Percentiles rank a stretch among this genome's conserved stretches.
These are phyloP conservation scores for Troides helena DNA, from an alignment of 2,888 invertebrate species.

Conservation along the genomic window DNA sequence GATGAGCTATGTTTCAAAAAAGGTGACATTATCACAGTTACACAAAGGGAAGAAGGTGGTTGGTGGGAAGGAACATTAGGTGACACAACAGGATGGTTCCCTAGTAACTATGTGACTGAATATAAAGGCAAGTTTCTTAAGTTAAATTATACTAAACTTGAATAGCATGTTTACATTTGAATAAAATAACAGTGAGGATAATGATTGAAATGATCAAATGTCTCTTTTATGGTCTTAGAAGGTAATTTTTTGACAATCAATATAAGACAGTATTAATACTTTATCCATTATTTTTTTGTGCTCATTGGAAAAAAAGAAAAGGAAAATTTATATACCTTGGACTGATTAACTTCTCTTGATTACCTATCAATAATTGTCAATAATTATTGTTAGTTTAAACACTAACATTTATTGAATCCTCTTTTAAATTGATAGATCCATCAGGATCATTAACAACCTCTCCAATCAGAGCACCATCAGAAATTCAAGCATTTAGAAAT, in stretches of 20 bases:
- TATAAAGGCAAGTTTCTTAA: slow-evolving; percentile 80
- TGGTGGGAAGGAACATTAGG: slow-evolving; percentile 99
- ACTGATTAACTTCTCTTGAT: too few species aligned
- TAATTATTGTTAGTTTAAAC: neutral
- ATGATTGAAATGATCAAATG: too few species aligned
- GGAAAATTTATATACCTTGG: too few species aligned
- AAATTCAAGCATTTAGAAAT: slow-evolving; percentile 88
- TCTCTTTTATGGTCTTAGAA: too few species aligned
- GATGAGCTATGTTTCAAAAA: slow-evolving; percentile 98
- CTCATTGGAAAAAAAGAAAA: too few species aligned
- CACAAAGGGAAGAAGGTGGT: slow-evolving; percentile 97
- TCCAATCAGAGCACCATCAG: slow-evolving; percentile 83
- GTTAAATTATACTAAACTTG: neutral
- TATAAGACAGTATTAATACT: too few species aligned
- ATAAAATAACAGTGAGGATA: too few species aligned
- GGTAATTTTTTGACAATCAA: too few species aligned
- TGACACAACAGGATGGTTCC: slow-evolving; percentile 99
- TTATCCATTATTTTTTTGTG: too few species aligned
- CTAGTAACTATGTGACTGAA: slow-evolving; percentile 97
- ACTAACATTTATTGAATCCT: neutral
- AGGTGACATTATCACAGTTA: slow-evolving; percentile 97
- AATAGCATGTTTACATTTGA: neutral
- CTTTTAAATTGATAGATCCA: slow-evolving; percentile 57
- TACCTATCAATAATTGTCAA: too few species aligned
- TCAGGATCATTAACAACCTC: slow-evolving; percentile 82